Percentiles rank a stretch among this genome's conserved stretches.
Conservation (phyloP, 1,140 invertebrate species). For the Maconellicoccus hirsutus region DNA sequence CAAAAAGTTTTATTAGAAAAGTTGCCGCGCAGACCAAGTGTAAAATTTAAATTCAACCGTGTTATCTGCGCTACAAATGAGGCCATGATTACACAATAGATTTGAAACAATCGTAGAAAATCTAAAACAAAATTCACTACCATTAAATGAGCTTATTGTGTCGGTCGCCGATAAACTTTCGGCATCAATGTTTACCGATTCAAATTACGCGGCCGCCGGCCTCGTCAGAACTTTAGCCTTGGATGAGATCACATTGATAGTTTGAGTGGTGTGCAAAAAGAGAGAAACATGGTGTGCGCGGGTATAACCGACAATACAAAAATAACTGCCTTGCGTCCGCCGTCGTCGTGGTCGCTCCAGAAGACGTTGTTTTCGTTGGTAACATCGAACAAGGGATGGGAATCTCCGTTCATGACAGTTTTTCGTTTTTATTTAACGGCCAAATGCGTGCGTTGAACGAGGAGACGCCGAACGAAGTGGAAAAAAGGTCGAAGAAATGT, state of each 20-base stretch:
- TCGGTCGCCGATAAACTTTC: not conserved
- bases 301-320: no score
- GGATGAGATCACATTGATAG: not conserved
- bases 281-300: no score
- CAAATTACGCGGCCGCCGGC: not conserved
- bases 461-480: not conserved
- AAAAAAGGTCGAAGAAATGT: not conserved
- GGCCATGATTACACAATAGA: constrained; percentile 4
- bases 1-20: not conserved
- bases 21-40: not conserved
- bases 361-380: no score
- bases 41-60: not conserved
- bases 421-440: not conserved
- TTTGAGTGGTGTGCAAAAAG: no score
- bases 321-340: no score
- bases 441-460: no score
- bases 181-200: not conserved
- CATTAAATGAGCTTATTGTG: not conserved
- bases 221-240: not conserved
- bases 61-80: not conserved
- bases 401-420: no score
- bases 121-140: not conserved
- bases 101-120: not conserved
- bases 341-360: no score
- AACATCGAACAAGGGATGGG: not conserved